Conservation (phyloP, 2,797 vertebrate genomes). For the Oryzias sinensis region DNA sequence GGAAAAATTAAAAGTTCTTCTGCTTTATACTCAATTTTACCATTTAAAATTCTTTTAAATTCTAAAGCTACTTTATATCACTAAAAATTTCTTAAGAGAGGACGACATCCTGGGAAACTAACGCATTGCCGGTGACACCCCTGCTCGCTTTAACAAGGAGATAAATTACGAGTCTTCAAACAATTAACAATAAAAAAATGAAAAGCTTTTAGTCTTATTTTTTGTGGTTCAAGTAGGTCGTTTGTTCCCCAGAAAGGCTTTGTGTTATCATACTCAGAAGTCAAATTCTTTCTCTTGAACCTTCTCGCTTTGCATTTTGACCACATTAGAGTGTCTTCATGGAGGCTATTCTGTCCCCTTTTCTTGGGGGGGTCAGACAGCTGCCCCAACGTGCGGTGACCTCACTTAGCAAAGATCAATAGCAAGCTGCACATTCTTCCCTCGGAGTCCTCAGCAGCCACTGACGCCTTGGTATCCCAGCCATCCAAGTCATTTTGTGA, state of each 20-base stretch:
- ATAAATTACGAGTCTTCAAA: slow-evolving; percentile 6
- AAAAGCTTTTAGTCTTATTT: not conserved
- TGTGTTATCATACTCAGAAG: slow-evolving; percentile 3
- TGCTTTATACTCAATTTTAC: too few relatives aligned
- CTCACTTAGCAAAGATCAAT: slow-evolving; percentile 71
- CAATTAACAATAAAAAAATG: not conserved
- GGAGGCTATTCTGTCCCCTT: slow-evolving; percentile 32
- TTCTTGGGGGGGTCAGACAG: slow-evolving; percentile 48
- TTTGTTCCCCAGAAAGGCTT: slow-evolving; percentile 1
- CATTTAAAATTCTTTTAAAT: too few relatives aligned
- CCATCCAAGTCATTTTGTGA: slow-evolving; percentile 62
- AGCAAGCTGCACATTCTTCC: slow-evolving; percentile 68
- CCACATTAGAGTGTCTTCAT: slow-evolving; percentile 48
- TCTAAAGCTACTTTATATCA: too few relatives aligned
- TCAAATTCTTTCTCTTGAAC: slow-evolving; percentile 20
- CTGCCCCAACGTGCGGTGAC: slow-evolving; percentile 63
- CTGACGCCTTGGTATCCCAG: slow-evolving; percentile 66
- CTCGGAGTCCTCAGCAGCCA: slow-evolving; percentile 55
- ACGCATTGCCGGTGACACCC: too few relatives aligned
- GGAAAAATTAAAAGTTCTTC: too few relatives aligned
- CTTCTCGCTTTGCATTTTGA: slow-evolving; percentile 23
- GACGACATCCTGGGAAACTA: too few relatives aligned
- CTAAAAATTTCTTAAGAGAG: too few relatives aligned
- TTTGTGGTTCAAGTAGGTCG: slow-evolving; percentile 8
- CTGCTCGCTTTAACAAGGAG: too few relatives aligned